Evolutionary conservation across 2,888 invertebrate genomes (phyloP), one percentile per base, ranked within the genome.

Genomic region (Drosophila phalerata): DNA sequence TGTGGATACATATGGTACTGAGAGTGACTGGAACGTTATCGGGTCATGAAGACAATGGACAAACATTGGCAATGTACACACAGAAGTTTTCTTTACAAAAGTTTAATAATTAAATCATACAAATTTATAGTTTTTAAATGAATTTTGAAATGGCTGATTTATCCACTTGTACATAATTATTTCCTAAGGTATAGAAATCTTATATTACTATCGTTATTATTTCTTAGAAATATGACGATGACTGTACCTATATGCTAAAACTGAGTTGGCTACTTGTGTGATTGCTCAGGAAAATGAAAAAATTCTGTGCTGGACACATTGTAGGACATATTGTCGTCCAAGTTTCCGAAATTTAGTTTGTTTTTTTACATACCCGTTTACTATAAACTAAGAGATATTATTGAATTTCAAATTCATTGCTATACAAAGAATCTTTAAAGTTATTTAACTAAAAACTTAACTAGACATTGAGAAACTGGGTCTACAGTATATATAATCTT

Each of bases 231-330:
- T n/a, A 9, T n/a, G 25, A 25, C 28, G 3, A 8, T 42, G 2
- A 19, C 19, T 42, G 19, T 17, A 17, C 40, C 15, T 22, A 22
- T 4, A 22, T 15, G 40, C 9, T n/a, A 37, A 37, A 37, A 11
- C 6, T 28, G 22, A 5, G n/a, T 13, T 13, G 45, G 6, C 34
- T 15, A 40, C 13, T 58, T 37, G 28, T 63, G 13, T 60, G 60
- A 38, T 63, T 38, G 15, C 13, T 30, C 30, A 61, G 28, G 37
- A 45, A n/a, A 22, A 43, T 3, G 1, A 22, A 43, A 22, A 22
- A 13, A 43, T 43, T 22, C 10, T 51, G 63, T 45, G 49, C 19
- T 49, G 63, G 28, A 60, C 60, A 43, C 62, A n/a, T 64, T 64
- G 49, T 51, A 42, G 64, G 28, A 49, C 42, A 34, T 34, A 34